Conservation (phyloP, 2,888 invertebrate species). For the Caenorhabditis panamensis region DNA sequence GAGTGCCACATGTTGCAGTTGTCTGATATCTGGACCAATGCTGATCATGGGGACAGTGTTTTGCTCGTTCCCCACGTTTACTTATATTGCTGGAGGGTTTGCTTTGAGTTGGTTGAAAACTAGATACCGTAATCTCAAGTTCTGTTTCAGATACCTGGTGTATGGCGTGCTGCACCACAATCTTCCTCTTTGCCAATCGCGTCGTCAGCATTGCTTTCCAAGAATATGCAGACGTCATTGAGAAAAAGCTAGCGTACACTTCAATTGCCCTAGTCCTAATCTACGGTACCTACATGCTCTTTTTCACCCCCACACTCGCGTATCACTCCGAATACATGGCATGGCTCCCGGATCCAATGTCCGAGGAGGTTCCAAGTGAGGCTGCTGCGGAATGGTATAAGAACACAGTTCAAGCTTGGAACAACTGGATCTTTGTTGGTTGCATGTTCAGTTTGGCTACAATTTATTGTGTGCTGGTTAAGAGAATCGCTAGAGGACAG, state of each 20-base stretch:
- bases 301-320: slow-evolving; percentile 26
- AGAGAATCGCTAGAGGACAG: slow-evolving; percentile 33
- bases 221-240: slow-evolving; percentile 11
- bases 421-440: slow-evolving; percentile 43
- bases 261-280: slow-evolving; percentile 1
- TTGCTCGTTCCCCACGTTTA: slow-evolving; percentile 21
- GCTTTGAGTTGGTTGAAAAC: slow-evolving; percentile 12
- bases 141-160: slow-evolving; percentile 40
- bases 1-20: slow-evolving; percentile 39
- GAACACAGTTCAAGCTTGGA: slow-evolving; percentile 38
- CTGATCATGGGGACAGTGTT: slow-evolving; percentile 34
- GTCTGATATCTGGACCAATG: slow-evolving; percentile 12
- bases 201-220: slow-evolving; percentile 20
- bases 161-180: slow-evolving; percentile 19
- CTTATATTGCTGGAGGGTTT: slow-evolving; percentile 14
- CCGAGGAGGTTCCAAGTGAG: not conserved
- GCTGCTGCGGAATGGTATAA: slow-evolving; percentile 25
- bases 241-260: slow-evolving; percentile 4
- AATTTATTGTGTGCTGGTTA: slow-evolving; percentile 29
- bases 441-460: slow-evolving; percentile 38
- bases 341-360: slow-evolving; percentile 25
- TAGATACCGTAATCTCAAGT: too few relatives aligned
- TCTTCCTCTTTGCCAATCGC: slow-evolving; percentile 30
- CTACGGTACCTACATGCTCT: slow-evolving; percentile 8
- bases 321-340: slow-evolving; percentile 31